Evolutionary conservation across 2,113 vertebrate species (phyloP).

Genomic region (Eclectus roratus): DNA sequence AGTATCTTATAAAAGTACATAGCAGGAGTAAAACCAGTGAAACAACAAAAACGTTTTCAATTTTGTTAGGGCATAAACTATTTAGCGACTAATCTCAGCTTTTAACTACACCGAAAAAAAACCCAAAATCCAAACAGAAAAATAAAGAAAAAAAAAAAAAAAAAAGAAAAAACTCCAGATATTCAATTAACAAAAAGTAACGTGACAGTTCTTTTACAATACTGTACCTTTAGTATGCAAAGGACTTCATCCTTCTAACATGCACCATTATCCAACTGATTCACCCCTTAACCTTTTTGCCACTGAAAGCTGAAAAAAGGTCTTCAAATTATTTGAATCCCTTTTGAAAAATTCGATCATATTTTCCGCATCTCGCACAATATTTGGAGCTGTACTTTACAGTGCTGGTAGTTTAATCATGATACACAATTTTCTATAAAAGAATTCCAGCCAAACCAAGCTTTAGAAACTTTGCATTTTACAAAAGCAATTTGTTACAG

Average conservation of each 20-base stretch:
- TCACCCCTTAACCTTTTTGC: neutral
- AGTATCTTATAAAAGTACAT: conserved; percentile 47
- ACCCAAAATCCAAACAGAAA: neutral
- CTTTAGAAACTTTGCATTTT: conserved; percentile 43
- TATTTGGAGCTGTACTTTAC: conserved; percentile 26
- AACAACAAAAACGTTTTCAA: conserved; percentile 25
- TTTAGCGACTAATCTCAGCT: conserved; percentile 18
- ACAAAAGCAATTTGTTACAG: conserved; percentile 64
- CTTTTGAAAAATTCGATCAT: neutral
- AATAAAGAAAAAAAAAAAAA: neutral
- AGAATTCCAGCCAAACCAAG: conserved; percentile 46
- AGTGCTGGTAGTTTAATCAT: conserved; percentile 30
- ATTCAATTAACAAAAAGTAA: conserved; percentile 1
- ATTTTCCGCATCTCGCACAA: neutral
- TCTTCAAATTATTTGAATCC: neutral
- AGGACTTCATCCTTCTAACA: conserved; percentile 56
- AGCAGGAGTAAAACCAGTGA: conserved; percentile 29
- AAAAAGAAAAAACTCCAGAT: neutral
- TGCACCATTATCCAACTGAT: neutral
- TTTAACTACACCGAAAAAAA: neutral
- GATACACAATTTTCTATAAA: conserved; percentile 39
- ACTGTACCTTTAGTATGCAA: conserved; percentile 55
- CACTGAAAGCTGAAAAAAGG: neutral
- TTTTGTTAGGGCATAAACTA: conserved; percentile 45
- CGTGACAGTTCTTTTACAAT: neutral